Evolutionary conservation across 2,113 vertebrate genomes (phyloP).

Genomic region (Melanerpes aurifrons): DNA sequence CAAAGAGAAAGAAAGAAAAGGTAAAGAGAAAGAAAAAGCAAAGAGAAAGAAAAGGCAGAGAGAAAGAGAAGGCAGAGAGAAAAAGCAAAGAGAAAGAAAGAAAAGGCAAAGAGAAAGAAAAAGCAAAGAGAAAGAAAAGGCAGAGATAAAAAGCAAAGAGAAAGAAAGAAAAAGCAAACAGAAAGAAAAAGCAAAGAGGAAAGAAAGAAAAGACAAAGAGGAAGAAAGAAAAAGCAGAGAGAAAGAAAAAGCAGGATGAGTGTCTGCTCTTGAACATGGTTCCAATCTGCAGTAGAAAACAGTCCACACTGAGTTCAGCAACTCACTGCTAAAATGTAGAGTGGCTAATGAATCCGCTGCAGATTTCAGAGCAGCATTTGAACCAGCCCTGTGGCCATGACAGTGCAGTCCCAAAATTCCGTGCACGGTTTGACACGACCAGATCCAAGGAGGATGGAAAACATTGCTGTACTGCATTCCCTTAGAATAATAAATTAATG

Average conservation of each 20-base stretch:
- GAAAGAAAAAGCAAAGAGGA: too few relatives aligned
- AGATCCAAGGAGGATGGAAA: background rate
- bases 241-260: too few relatives aligned
- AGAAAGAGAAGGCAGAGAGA: too few relatives aligned
- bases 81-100: too few relatives aligned
- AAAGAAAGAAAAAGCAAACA: too few relatives aligned
- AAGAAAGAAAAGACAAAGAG: too few relatives aligned
- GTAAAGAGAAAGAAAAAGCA: too few relatives aligned
- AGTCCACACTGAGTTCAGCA: background rate
- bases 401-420: background rate
- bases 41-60: too few relatives aligned
- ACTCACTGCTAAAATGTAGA: background rate
- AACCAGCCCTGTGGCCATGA: background rate
- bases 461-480: background rate
- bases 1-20: too few relatives aligned
- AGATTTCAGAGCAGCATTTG: background rate
- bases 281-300: background rate
- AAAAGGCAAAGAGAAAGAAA: too few relatives aligned
- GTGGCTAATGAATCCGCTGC: background rate
- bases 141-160: accelerated
- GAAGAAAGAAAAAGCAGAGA: too few relatives aligned
- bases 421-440: background rate
- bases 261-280: background rate
- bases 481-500: background rate
- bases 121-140: too few relatives aligned